Base-by-base conservation (phyloP, 2,113 vertebrate genomes). In the Uropsilus gracilis region DNA sequence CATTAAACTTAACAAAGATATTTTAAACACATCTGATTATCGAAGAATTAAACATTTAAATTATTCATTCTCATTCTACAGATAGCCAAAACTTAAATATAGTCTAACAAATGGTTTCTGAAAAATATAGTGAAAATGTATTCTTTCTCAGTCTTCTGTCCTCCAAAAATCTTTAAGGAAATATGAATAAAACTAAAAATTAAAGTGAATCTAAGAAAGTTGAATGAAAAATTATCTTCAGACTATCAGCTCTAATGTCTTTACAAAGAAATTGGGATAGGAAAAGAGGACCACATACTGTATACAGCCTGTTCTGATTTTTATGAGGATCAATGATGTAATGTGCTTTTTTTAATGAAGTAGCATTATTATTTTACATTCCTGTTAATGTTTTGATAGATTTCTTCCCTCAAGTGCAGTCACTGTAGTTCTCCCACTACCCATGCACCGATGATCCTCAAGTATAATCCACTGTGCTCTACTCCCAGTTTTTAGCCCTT, bases 21-120 rank as follows among this genome's bases (percentile, higher is more conserved):
- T 83, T 95, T 91, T 26, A 92, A 96, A 95, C 10, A 68, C 32
- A 93, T 95, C 13, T 84, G 69, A 93, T 91, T 89, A 96, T 3
- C 93, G 76, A 96, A 95, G 92, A 89, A 93, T 94, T 94, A 95
- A 96, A 90, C 83, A 84, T 34, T 84, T 89, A 94, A 91, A 84
- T 86, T 85, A 90, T 86, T 88, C 76, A 53, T 14, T 80, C 61
- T 87, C 42, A 76, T 93, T 91, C 80, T 91, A 94, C 46, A 89
- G 14, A 34, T 68, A 84, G 14, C 22, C 68, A 95, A 75, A 87
- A 75, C 89, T 95, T 90, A 66, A 71, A 94, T 53, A 94, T 78
- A 77, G 42, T 50, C 94, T 86, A 89, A 53, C 82, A 83, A 69
- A 80, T 80, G n/a, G 34, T 73, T 89, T 73, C 73, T 78, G 61